Evolutionary conservation across 1,140 invertebrate genomes (phyloP).

Genomic region (Monomorium pharaonis): DNA sequence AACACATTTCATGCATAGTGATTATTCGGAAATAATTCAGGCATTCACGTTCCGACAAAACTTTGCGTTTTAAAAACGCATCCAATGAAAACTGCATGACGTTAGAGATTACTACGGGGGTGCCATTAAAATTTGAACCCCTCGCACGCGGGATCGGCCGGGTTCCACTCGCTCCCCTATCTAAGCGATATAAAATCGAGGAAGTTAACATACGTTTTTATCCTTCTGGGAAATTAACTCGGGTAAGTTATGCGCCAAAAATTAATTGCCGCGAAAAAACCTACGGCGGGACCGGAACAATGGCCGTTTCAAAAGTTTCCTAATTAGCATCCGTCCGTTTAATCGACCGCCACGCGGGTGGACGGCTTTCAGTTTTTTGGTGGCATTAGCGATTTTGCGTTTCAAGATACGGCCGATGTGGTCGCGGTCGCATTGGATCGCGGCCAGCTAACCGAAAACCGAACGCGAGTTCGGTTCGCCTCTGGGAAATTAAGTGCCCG

Average conservation of each 20-base stretch:
- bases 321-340: constrained; percentile 37
- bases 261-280: constrained; percentile 30
- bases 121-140: constrained; percentile 12
- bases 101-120: not conserved
- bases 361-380: constrained; percentile 56
- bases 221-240: constrained; percentile 35
- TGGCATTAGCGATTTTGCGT: constrained; percentile 56
- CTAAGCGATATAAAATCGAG: constrained; percentile 16
- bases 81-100: not conserved
- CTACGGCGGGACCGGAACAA: not conserved
- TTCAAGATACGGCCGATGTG: constrained; percentile 52
- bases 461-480: constrained; percentile 57
- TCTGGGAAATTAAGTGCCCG: constrained; percentile 69
- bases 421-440: constrained; percentile 55
- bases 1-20: not conserved
- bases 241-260: not conserved
- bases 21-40: not conserved
- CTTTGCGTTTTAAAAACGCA: not conserved
- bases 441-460: constrained; percentile 58
- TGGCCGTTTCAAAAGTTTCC: not conserved
- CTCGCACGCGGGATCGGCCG: not conserved
- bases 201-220: not conserved
- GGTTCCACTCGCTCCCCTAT: not conserved
- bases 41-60: not conserved
- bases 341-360: constrained; percentile 21